These are phyloP conservation scores for Probaryconus sp. DNA, from an alignment of 1,140 invertebrate genomes.

Conservation along the genomic window DNA sequence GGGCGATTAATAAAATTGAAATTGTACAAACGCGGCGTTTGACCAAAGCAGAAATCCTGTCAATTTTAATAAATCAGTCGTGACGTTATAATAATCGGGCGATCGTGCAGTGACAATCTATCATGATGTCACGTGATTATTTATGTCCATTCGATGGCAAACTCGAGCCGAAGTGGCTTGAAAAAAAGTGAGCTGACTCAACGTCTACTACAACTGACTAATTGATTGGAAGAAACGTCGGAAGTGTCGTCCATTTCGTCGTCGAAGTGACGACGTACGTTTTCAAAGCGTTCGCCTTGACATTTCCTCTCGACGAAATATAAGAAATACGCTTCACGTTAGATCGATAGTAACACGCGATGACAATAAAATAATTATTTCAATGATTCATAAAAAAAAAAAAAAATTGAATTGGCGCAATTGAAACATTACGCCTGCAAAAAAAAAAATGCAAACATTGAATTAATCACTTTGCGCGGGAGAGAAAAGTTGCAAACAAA, in stretches of 20 bases:
- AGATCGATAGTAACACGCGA: constrained; percentile 13
- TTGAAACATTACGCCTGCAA: too few species aligned
- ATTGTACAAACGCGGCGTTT: too few species aligned
- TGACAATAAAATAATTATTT: constrained; percentile 7
- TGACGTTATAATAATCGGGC: constrained; percentile 23
- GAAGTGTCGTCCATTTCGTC: constrained; percentile 23
- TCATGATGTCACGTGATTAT: constrained; percentile 37
- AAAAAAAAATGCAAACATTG: too few species aligned
- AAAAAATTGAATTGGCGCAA: too few species aligned
- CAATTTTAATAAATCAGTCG: constrained; percentile 13
- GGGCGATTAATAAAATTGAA: too few species aligned
- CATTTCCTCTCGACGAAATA: constrained; percentile 9
- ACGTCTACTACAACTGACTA: constrained; percentile 35
- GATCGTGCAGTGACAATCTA: constrained; percentile 17
- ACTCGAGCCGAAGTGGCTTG: constrained; percentile 18
- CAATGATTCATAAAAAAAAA: too few species aligned
- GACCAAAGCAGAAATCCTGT: too few species aligned
- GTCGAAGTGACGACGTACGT: constrained; percentile 14
- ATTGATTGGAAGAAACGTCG: constrained; percentile 47
- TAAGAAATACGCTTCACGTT: constrained; percentile 10
- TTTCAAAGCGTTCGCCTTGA: constrained; percentile 25
- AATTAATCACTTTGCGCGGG: too few species aligned
- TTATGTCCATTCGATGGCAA: constrained; percentile 22
- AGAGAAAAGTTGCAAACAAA: too few species aligned
- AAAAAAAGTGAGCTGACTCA: constrained; percentile 27